Percentiles rank a stretch among this genome's conserved stretches.
Conservation (phyloP, 2,797 vertebrate genomes). For the Bucorvus abyssinicus region DNA sequence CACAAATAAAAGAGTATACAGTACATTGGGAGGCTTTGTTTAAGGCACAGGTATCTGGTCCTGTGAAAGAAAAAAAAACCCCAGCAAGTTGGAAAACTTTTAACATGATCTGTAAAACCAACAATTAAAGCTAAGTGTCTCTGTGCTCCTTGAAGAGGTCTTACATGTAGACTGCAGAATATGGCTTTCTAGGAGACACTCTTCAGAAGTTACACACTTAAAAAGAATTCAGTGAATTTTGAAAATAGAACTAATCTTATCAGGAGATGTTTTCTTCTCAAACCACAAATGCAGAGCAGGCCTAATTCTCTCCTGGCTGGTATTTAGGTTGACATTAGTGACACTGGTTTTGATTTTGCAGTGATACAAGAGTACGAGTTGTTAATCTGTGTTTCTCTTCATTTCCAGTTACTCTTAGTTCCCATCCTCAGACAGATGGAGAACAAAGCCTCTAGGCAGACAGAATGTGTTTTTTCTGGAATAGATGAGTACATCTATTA, state of each 20-base stretch:
- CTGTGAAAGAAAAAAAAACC: not conserved
- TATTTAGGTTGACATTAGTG: not conserved
- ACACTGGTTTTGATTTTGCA: not conserved
- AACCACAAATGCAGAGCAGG: not conserved
- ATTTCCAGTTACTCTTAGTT: not conserved
- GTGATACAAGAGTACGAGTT: not conserved
- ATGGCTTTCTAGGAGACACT: not conserved
- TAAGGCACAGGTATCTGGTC: not conserved
- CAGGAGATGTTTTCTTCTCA: not conserved
- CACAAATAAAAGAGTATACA: not conserved
- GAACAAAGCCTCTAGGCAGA: not conserved
- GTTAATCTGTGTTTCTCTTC: not conserved
- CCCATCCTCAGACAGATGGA: not conserved
- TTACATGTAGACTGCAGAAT: not conserved
- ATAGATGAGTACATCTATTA: not conserved
- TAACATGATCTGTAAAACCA: not conserved
- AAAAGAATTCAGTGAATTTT: not conserved
- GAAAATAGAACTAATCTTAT: not conserved
- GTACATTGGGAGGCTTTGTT: not conserved
- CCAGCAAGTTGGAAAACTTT: not conserved
- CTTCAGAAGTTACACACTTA: not conserved
- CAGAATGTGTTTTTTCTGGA: not conserved
- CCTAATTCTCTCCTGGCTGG: not conserved
- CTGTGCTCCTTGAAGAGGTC: not conserved
- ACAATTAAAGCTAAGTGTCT: not conserved